Percentiles rank a stretch among this genome's conserved stretches.
phyloP scores from a whole-genome alignment of 1,140 invertebrate genomes.

The Cecropterus lyciades region DNA sequence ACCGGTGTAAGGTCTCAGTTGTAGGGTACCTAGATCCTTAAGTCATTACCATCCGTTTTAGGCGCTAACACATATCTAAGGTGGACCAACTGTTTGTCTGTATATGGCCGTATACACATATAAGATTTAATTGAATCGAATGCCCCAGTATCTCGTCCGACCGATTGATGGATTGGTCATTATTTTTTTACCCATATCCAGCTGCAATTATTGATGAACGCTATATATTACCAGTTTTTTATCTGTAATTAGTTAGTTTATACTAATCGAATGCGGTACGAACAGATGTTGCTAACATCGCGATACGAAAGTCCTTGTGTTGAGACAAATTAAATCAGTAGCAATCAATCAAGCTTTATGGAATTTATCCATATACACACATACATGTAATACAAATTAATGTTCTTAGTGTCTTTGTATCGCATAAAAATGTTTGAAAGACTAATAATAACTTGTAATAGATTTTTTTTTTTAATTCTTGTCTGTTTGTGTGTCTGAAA shows the following conservation, averaged over 20 bases:
- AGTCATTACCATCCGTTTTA: slow-evolving; percentile 11
- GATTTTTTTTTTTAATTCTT: too few relatives aligned
- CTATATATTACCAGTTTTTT: slow-evolving; percentile 7
- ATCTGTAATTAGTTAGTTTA: not conserved
- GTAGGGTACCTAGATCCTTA: slow-evolving; percentile 2
- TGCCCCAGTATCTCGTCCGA: not conserved
- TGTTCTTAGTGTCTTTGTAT: too few relatives aligned
- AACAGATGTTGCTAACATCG: slow-evolving; percentile 14
- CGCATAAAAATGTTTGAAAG: too few relatives aligned
- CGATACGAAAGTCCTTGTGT: not conserved
- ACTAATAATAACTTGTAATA: too few relatives aligned
- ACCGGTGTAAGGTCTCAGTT: not conserved
- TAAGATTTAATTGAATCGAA: slow-evolving; percentile 30
- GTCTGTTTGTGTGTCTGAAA: too few relatives aligned
- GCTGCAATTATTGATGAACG: slow-evolving; percentile 16
- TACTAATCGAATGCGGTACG: slow-evolving; percentile 13
- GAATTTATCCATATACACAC: too few relatives aligned
- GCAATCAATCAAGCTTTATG: not conserved
- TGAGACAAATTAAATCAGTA: not conserved
- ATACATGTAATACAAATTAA: too few relatives aligned
- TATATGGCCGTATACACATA: slow-evolving; percentile 22
- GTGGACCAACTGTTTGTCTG: slow-evolving; percentile 18
- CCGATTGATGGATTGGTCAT: slow-evolving; percentile 16
- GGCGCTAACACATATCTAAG: slow-evolving; percentile 12
- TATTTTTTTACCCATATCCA: slow-evolving; percentile 26